Evolutionary conservation across 2,888 invertebrate genomes (phyloP).

Genomic region (Phalera bucephala): DNA sequence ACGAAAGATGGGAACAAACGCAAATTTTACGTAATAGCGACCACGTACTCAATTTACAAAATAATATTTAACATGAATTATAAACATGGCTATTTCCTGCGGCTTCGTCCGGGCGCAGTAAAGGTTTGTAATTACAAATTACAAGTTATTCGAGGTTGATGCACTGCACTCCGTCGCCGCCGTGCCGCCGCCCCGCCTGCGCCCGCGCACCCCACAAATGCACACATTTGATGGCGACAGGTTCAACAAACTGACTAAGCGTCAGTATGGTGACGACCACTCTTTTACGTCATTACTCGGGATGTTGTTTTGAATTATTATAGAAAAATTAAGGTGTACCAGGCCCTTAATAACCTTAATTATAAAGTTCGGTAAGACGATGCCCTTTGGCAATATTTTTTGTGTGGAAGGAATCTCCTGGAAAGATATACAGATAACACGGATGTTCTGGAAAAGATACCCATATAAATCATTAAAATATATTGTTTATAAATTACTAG

Average conservation of each 20-base stretch:
- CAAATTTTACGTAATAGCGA: slow-evolving; percentile 24
- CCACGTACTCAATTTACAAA: slow-evolving; percentile 52
- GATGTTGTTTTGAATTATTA: slow-evolving; percentile 67
- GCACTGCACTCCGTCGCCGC: slow-evolving; percentile 55
- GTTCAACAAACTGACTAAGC: slow-evolving; percentile 75
- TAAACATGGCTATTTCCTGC: slow-evolving; percentile 69
- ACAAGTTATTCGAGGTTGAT: slow-evolving; percentile 80
- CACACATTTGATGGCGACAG: slow-evolving; percentile 69
- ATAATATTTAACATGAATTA: slow-evolving; percentile 58
- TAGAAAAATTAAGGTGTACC: slow-evolving; percentile 50
- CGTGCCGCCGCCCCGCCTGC: slow-evolving; percentile 40
- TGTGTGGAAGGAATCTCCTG: slow-evolving; percentile 37
- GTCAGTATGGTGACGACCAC: slow-evolving; percentile 54
- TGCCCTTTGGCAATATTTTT: slow-evolving; percentile 42
- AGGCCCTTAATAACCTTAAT: slow-evolving; percentile 51
- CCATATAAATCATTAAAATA: slow-evolving; percentile 16
- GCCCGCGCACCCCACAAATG: slow-evolving; percentile 57
- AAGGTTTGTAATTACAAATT: slow-evolving; percentile 79
- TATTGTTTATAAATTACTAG: not conserved
- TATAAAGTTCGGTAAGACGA: slow-evolving; percentile 41
- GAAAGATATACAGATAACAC: slow-evolving; percentile 42
- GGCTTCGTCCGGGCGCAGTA: slow-evolving; percentile 67
- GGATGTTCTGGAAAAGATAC: slow-evolving; percentile 26
- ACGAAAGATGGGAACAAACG: too few species aligned
- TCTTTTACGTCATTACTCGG: slow-evolving; percentile 66